Evolutionary conservation across 2,113 vertebrate genomes (phyloP), one percentile per base, ranked within the genome.

Genomic region (Phasianus colchicus): DNA sequence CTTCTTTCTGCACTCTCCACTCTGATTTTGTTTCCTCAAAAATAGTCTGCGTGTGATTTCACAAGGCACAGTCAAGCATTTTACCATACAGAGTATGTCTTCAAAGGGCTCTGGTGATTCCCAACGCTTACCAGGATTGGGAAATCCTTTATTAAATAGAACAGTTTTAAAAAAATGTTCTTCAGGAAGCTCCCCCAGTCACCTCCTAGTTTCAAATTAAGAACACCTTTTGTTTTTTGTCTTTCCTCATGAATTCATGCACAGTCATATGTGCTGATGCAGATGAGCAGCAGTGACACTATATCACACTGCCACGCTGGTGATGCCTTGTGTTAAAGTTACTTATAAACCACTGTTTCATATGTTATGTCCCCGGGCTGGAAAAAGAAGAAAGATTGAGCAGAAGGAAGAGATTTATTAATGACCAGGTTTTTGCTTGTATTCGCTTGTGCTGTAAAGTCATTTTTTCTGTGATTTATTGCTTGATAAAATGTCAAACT

Each of bases 301-400:
- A 1, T 38, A 29, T 22, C 91, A 69, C 1, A 5, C 1, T 0
- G 80, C 76, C 74, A n/a, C 0, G 0, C 70, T 90, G 65, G 40
- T 83, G 66, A 66, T 77, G 73, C 57, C 38, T 0, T 71, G 27
- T 45, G 83, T 92, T 63, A n/a, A 74, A 92, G 43, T 77, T 83
- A 80, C 48, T 95, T 88, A 27, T 50, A n/a, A n/a, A n/a, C n/a
- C n/a, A n/a, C n/a, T n/a, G n/a, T n/a, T n/a, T n/a, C n/a, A n/a
- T n/a, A 34, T 22, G 18, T 92, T 66, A 83, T 91, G 65, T 36
- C 80, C 71, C 34, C 0, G 0, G 55, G 24, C 54, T 67, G n/a
- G n/a, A 61, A 60, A 86, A 80, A 48, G 30, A 79, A 77, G 19
- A 48, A 54, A 22, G 36, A 47, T 13, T 8, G 58, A 70, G 87